A percentile compares a stretch with the other conserved stretches of the same genome.
Evolutionary conservation across 2,888 invertebrate genomes (phyloP).

Genomic region (Ditylenchus weischeri): DNA sequence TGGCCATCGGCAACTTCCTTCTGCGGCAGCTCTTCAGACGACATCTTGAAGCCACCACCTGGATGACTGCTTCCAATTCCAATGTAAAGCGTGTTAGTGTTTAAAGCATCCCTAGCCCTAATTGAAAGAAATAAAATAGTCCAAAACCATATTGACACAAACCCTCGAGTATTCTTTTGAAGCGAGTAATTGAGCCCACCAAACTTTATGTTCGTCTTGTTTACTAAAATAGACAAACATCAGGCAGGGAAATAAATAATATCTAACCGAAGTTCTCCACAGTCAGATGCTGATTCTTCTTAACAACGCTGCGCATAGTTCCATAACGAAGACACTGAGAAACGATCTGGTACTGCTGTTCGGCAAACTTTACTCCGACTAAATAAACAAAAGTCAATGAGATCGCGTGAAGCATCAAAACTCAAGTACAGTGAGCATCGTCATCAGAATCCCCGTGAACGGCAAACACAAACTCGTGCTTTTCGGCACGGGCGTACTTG

Average conservation of each 20-base stretch:
- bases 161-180: neutral
- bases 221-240: constrained; percentile 32
- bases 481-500: neutral
- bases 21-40: neutral
- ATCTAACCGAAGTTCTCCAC: constrained; percentile 16
- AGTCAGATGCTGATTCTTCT: constrained; percentile 17
- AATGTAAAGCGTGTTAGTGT: constrained; percentile 23
- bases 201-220: constrained; percentile 36
- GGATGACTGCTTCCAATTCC: constrained; percentile 34
- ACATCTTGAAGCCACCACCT: constrained; percentile 24
- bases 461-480: constrained; percentile 18
- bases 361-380: constrained; percentile 16
- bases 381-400: neutral
- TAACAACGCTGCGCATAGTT: constrained; percentile 16
- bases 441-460: constrained; percentile 20
- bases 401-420: neutral
- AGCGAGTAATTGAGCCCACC: constrained; percentile 32
- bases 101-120: neutral
- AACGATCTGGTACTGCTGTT: constrained; percentile 14
- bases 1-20: constrained; percentile 2
- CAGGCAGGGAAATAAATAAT: neutral
- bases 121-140: neutral
- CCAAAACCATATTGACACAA: neutral
- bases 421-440: constrained; percentile 5
- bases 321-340: constrained; percentile 13